Evolutionary conservation across 2,113 vertebrate species (phyloP).

Genomic region (Coturnix japonica): DNA sequence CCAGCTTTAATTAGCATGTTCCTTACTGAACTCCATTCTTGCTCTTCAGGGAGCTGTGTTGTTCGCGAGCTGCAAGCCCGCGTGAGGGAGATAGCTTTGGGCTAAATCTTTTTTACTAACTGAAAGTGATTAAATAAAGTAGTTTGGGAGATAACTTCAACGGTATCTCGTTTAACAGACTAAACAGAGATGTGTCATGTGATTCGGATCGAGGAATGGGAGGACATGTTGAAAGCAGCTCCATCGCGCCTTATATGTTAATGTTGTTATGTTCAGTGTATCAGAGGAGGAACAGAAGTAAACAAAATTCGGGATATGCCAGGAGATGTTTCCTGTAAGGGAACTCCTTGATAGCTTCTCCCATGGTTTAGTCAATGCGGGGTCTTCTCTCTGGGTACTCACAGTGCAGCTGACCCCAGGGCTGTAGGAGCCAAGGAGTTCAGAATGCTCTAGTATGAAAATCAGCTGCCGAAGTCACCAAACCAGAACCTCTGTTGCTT

Average conservation of each 20-base stretch:
- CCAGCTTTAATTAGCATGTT: conserved; percentile 75
- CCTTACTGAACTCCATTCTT: conserved; percentile 45
- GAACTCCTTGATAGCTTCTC: neutral
- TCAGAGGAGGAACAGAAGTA: neutral
- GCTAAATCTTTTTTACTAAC: conserved; percentile 64
- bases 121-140: conserved; percentile 68
- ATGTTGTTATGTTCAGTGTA: neutral
- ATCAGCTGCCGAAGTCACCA: neutral
- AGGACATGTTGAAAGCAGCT: neutral
- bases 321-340: neutral
- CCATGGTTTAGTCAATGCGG: neutral
- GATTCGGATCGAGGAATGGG: neutral
- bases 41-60: conserved; percentile 56
- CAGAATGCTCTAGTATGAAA: neutral
- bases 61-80: neutral
- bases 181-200: conserved; percentile 49
- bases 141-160: conserved; percentile 49
- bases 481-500: neutral
- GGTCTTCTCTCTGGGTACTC: neutral
- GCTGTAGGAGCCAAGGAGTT: neutral
- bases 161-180: conserved; percentile 56
- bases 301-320: neutral
- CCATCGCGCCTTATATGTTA: neutral
- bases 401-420: fast-evolving
- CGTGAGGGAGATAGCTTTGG: conserved; percentile 39